Percentiles rank a stretch among this genome's conserved stretches.
Evolutionary conservation across 1,140 invertebrate species (phyloP).

Genomic region (Campodea augens): DNA sequence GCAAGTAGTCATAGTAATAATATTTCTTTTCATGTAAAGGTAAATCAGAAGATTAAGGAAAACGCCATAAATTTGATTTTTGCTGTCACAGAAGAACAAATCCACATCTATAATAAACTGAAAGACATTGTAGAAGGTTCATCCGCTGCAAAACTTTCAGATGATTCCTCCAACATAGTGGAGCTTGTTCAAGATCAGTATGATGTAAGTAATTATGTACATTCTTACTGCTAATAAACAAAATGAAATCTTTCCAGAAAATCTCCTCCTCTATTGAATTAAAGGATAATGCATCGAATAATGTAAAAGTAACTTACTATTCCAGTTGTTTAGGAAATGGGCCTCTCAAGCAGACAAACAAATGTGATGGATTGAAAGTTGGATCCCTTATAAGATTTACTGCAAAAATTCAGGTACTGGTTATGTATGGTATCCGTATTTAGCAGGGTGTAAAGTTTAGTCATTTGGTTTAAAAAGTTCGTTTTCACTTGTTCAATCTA

Average conservation of each 20-base stretch:
- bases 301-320: conserved; percentile 68
- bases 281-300: conserved; percentile 71
- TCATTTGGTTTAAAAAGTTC: no score
- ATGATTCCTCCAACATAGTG: conserved; percentile 87
- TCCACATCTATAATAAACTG: conserved; percentile 62
- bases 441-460: no score
- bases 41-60: conserved; percentile 66
- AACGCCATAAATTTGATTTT: conserved; percentile 95
- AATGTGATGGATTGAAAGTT: conserved; percentile 68
- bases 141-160: conserved; percentile 59
- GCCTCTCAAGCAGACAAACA: conserved; percentile 44
- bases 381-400: conserved; percentile 54
- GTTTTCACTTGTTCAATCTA: no score
- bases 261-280: conserved; percentile 83
- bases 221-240: no score
- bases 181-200: conserved; percentile 76
- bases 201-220: no score
- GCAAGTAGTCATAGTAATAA: no score
- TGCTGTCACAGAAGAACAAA: conserved; percentile 79
- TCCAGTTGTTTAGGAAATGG: conserved; percentile 57
- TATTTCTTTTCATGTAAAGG: no score
- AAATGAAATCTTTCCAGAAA: no score
- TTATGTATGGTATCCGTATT: no score
- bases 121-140: conserved; percentile 61
- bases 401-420: conserved; percentile 12